Conservation (phyloP, 2,888 invertebrate genomes). For the Pristionchus mayeri region DNA sequence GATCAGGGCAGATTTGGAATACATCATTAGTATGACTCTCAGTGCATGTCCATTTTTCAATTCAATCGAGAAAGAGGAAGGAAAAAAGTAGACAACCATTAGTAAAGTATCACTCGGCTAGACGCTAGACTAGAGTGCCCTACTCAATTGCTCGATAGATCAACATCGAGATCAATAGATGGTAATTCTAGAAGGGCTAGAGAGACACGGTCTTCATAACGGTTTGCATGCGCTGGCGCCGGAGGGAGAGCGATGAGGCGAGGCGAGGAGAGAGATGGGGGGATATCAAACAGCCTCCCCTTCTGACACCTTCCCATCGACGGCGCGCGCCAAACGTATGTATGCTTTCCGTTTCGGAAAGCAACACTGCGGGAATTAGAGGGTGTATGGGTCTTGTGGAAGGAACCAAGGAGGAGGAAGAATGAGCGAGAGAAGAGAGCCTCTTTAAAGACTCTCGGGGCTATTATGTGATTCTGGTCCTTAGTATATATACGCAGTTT, state of each 20-base stretch:
- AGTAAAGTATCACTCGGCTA: too few species aligned
- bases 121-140: too few species aligned
- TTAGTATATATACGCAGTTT: constrained; percentile 2
- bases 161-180: background rate
- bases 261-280: background rate
- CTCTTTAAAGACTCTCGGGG: constrained; percentile 18
- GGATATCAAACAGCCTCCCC: constrained; percentile 2
- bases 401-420: background rate
- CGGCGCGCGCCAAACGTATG: background rate
- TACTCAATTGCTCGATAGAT: constrained; percentile 6
- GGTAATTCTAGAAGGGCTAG: constrained; percentile 8
- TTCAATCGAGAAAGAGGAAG: too few species aligned
- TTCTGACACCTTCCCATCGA: constrained; percentile 37
- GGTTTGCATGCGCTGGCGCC: constrained; percentile 12
- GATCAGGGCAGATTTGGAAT: too few species aligned
- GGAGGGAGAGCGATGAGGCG: background rate
- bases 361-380: background rate
- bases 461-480: constrained; percentile 2
- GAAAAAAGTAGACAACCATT: too few species aligned
- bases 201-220: background rate
- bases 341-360: too few species aligned
- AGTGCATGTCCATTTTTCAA: too few species aligned
- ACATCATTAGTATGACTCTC: too few species aligned
- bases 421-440: background rate
- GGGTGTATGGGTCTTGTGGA: too few species aligned